A percentile compares a stretch with the other conserved stretches of the same genome.
Conservation (phyloP, 2,888 invertebrate genomes). For the Cylindroiulus punctatus region DNA sequence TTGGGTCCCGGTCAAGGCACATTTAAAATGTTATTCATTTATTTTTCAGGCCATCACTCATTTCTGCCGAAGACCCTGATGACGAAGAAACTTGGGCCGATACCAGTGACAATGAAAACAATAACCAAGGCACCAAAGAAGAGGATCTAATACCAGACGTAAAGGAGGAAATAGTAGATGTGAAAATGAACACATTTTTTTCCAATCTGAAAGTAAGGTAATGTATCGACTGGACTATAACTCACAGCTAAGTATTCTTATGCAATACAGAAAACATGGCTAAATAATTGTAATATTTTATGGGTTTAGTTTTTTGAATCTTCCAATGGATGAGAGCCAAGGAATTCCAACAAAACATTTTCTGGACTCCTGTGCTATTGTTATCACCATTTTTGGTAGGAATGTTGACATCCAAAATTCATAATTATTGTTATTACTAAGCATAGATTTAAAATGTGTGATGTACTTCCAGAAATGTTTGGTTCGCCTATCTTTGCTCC, state of each 20-base stretch:
- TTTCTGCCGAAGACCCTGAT: neutral
- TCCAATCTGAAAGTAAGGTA: constrained; percentile 55
- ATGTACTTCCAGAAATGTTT: constrained; percentile 51
- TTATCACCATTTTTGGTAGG: constrained; percentile 57
- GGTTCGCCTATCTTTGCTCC: constrained; percentile 56
- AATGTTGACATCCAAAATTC: neutral
- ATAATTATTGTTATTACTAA: neutral
- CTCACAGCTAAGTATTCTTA: neutral
- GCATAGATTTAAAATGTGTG: neutral
- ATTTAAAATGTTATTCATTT: neutral
- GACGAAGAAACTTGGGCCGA: constrained; percentile 51
- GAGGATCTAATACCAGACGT: neutral
- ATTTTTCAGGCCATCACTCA: neutral
- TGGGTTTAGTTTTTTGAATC: constrained; percentile 54
- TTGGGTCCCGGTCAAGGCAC: no score
- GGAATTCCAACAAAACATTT: constrained; percentile 56
- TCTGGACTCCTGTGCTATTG: constrained; percentile 54
- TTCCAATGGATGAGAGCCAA: constrained; percentile 44
- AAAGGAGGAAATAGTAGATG: neutral
- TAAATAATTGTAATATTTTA: neutral
- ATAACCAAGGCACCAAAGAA: constrained; percentile 43
- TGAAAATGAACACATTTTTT: constrained; percentile 52
- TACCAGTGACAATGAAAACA: constrained; percentile 52
- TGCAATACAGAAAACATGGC: neutral
- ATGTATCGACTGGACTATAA: neutral